These are phyloP conservation scores for Chaetogeoica ovagalla DNA, from an alignment of 2,888 invertebrate genomes.

Conservation along the genomic window DNA sequence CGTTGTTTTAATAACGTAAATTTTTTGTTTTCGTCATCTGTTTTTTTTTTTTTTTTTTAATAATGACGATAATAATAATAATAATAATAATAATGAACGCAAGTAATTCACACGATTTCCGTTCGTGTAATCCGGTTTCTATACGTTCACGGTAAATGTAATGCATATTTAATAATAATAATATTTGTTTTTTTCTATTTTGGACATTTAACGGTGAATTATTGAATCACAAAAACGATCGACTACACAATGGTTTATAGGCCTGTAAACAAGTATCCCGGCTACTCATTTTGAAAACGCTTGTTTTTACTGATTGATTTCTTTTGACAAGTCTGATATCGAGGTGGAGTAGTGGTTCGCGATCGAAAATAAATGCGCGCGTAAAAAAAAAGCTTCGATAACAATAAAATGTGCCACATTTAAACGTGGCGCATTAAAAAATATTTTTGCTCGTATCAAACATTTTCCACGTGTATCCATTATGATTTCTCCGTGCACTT, in stretches of 20 bases:
- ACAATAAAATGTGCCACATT: not conserved
- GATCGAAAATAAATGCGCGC: not conserved
- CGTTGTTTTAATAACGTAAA: not conserved
- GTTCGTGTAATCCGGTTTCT: not conserved
- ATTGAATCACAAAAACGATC: not conserved
- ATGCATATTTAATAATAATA: too few species aligned
- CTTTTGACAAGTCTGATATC: slow-evolving; percentile 29
- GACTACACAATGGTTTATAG: too few species aligned
- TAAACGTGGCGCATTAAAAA: too few species aligned
- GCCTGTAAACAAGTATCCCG: too few species aligned
- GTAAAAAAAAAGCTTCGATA: not conserved
- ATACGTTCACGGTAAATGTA: too few species aligned
- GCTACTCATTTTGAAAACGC: too few species aligned
- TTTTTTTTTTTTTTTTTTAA: too few species aligned
- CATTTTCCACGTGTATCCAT: not conserved
- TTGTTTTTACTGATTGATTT: slow-evolving; percentile 8
- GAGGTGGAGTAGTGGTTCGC: not conserved
- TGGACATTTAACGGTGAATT: not conserved
- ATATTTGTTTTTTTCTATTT: too few species aligned
- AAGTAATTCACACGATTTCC: not conserved
- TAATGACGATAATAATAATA: too few species aligned
- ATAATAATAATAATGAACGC: too few species aligned
- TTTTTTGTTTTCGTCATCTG: not conserved
- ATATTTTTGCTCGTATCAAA: slow-evolving; percentile 13
- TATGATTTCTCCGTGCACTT: too few species aligned